These are phyloP conservation scores for Piprites chloris DNA, from an alignment of 2,113 vertebrate genomes.

Conservation along the genomic window DNA sequence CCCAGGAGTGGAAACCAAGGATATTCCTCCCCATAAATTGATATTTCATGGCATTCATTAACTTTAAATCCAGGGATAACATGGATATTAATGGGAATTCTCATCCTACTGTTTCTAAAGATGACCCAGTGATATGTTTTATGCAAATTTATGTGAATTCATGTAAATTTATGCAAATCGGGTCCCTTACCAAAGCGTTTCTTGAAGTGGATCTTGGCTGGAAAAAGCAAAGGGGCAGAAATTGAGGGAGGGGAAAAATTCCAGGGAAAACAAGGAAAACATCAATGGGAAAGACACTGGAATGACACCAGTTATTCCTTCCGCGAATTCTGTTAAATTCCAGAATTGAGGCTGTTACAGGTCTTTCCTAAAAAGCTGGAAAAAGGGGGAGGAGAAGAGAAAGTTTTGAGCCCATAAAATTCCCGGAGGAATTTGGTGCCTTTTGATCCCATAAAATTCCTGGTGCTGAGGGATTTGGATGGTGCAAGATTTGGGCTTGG, in stretches of 20 bases:
- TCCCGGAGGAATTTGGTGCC: no score
- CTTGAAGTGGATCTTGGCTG: neutral
- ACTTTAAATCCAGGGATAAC: neutral
- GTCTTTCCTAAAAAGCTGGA: neutral
- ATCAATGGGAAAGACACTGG: neutral
- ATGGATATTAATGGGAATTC: fast-evolving
- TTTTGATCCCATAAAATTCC: no score
- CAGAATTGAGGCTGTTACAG: neutral
- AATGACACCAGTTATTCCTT: neutral
- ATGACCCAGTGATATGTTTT: neutral
- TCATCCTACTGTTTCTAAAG: no score
- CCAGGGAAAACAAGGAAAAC: neutral
- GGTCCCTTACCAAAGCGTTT: neutral
- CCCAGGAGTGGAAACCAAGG: no score
- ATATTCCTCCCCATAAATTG: neutral
- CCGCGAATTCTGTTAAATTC: neutral
- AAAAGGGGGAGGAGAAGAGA: neutral
- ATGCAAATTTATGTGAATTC: no score
- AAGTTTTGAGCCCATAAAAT: no score
- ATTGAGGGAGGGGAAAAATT: neutral
- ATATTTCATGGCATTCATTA: neutral
- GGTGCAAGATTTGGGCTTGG: neutral
- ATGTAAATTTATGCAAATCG: neutral
- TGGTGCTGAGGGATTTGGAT: no score
- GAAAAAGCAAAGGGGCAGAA: neutral